Evolutionary conservation across 2,888 invertebrate genomes (phyloP), one percentile per base, ranked within the genome.

Genomic region (Troilus luridus): DNA sequence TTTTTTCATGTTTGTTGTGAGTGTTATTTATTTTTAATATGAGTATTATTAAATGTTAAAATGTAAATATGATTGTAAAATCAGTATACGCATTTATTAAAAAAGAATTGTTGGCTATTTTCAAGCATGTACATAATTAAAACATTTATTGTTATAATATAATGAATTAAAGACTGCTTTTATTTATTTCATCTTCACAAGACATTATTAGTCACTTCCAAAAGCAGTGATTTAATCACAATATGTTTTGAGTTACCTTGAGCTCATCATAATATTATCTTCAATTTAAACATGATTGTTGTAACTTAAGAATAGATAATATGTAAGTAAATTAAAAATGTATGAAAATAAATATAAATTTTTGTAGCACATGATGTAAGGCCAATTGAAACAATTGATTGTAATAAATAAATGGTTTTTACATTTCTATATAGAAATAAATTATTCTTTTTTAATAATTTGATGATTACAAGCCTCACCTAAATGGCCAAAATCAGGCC

Each of bases 11-110:
- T 77, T 77, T 64, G n/a, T 64, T 64, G n/a, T 24, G n/a, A 9
- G 1, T 64, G n/a, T 64, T 64, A n/a, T 64, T 64, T 77, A 17
- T 77, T 77, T 77, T 27, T 77, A 77, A 77, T 77, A n/a, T n/a
- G n/a, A n/a, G n/a, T n/a, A 19, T 41, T 77, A 41, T 19, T 11
- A n/a, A 27, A 1, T 77, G 72, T 72, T 72, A 27, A 27, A 72
- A 72, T 72, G 6, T 27, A 17, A 7, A 6, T 72, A 72, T 5
- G 59, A 14, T 59, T 59, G 59, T 27, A 27, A 27, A 14, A 17
- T 72, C 24, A 11, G 11, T 27, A 72, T 72, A 27, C 3, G 14
- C 17, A 77, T 77, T 77, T 77, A 27, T 77, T 41, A 17, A 41
- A 77, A 77, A 41, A 41, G 41, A 7, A 41, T 77, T 41, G 72